A percentile compares a stretch with the other conserved stretches of the same genome.
Conservation (phyloP, 2,888 invertebrate genomes). For the Helobdella robusta region DNA sequence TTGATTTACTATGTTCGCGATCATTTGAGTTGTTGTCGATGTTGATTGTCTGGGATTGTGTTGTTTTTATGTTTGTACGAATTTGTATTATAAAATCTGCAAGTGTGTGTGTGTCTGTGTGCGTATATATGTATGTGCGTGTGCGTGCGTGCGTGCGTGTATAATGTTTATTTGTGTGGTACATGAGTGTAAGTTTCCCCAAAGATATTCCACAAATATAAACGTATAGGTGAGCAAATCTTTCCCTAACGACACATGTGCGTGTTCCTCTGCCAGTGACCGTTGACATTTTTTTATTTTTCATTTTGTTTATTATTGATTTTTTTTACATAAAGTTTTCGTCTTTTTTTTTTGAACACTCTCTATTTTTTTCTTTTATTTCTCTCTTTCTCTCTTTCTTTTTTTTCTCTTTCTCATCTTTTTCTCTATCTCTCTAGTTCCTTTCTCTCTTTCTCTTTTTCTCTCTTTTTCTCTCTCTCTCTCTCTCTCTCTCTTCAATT, state of each 20-base stretch:
- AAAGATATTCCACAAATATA: neutral
- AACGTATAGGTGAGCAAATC: too few relatives aligned
- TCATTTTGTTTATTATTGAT: too few relatives aligned
- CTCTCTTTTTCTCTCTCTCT: conserved; percentile 5
- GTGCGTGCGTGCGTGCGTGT: conserved; percentile 21
- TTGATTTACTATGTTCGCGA: too few relatives aligned
- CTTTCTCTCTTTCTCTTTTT: conserved; percentile 6
- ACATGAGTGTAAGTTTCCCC: neutral
- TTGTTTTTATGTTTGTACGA: conserved; percentile 3
- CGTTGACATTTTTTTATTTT: too few relatives aligned
- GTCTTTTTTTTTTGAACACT: too few relatives aligned
- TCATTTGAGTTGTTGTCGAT: too few relatives aligned
- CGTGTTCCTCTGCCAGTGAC: too few relatives aligned
- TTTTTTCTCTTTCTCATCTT: neutral
- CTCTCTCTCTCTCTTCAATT: neutral
- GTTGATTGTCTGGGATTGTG: too few relatives aligned
- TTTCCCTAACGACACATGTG: too few relatives aligned
- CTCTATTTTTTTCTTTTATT: too few relatives aligned
- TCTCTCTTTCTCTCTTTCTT: neutral
- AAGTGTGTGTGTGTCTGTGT: conserved; percentile 10
- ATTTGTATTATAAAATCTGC: neutral
- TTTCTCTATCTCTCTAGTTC: neutral
- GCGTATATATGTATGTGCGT: conserved; percentile 16
- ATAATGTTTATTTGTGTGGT: conserved; percentile 20
- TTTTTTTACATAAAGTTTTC: too few relatives aligned